Evolutionary conservation across 2,888 invertebrate genomes (phyloP).

Genomic region (Cylloceria caligata): DNA sequence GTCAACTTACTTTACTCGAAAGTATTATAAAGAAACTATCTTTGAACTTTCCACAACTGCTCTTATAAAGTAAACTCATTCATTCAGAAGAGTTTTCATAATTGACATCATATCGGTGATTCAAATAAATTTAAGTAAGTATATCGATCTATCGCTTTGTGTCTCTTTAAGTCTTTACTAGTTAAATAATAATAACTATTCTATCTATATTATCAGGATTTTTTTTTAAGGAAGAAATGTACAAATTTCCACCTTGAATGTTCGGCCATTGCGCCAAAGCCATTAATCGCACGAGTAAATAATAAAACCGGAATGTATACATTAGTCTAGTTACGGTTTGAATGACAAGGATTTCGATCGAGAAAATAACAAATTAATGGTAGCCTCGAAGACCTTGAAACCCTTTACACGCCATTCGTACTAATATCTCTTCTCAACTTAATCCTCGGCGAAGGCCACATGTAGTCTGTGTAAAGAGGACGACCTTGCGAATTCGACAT

Average conservation of each 20-base stretch:
- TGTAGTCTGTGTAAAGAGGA: constrained; percentile 59
- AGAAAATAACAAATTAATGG: not conserved
- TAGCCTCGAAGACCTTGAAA: constrained; percentile 8
- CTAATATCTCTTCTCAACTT: constrained; percentile 35
- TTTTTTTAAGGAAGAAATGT: not conserved
- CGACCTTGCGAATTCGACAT: constrained; percentile 62
- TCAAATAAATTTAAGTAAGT: no score
- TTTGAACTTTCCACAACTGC: no score
- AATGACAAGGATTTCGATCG: not conserved
- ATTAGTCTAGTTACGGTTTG: not conserved
- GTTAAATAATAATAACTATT: not conserved
- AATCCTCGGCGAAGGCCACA: constrained; percentile 57
- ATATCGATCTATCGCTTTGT: no score
- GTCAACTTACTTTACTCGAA: no score
- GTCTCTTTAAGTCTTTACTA: no score
- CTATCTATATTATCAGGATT: no score
- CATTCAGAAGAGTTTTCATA: no score
- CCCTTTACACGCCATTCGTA: constrained; percentile 2
- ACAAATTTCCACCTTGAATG: not conserved
- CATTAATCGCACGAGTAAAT: not conserved
- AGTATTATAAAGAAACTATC: no score
- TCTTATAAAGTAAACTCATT: no score
- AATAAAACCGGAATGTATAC: not conserved
- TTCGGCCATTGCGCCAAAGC: not conserved
- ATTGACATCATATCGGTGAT: no score